Percentiles rank a stretch among this genome's conserved stretches.
Evolutionary conservation across 2,888 invertebrate genomes (phyloP).

Genomic region (Dryobotodes eremita): DNA sequence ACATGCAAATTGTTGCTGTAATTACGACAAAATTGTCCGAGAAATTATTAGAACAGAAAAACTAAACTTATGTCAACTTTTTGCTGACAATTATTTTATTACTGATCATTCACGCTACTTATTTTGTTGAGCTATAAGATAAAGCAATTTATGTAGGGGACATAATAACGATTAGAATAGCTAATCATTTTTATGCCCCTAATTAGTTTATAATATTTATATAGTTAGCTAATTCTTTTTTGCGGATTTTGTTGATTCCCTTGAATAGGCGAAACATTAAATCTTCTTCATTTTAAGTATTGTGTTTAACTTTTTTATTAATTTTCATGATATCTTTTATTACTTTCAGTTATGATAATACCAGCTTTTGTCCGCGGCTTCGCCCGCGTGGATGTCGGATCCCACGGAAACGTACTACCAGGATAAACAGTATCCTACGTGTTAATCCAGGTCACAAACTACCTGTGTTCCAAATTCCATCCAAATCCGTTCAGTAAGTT

Average conservation of each 20-base stretch:
- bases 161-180: not conserved
- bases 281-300: not conserved
- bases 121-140: not conserved
- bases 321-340: not conserved
- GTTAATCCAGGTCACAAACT: no score
- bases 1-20: not conserved
- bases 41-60: not conserved
- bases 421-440: no score
- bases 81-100: not conserved
- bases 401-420: no score
- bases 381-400: no score
- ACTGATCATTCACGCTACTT: not conserved
- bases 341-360: not conserved
- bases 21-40: not conserved
- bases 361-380: no score
- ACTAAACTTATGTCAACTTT: not conserved
- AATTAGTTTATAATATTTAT: no score
- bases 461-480: no score
- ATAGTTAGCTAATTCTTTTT: not conserved
- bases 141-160: not conserved
- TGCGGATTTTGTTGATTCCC: not conserved
- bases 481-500: no score
- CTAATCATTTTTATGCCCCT: no score
- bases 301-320: not conserved
- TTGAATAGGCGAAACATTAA: not conserved